Percentiles rank a stretch among this genome's conserved stretches.
Evolutionary conservation across 2,888 invertebrate species (phyloP).

Genomic region (Cyaniris semiargus): DNA sequence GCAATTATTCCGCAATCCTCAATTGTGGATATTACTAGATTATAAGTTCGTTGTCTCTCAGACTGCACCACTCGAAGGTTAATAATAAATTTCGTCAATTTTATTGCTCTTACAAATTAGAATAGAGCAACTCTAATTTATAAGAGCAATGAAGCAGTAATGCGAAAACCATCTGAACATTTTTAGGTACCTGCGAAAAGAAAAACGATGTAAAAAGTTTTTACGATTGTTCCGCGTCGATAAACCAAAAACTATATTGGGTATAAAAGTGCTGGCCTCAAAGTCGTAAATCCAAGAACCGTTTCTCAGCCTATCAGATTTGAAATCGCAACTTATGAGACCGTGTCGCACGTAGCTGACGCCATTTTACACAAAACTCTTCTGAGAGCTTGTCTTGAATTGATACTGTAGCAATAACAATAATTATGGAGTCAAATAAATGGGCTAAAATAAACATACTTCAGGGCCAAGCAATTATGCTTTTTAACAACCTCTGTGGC

Average conservation of each 20-base stretch:
- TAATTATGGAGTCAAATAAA: neutral
- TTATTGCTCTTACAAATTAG: too few relatives aligned
- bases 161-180: neutral
- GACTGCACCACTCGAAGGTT: too few relatives aligned
- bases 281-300: slow-evolving; percentile 20
- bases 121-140: too few relatives aligned
- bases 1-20: too few relatives aligned
- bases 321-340: slow-evolving; percentile 19
- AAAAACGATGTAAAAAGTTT: slow-evolving; percentile 28
- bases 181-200: neutral
- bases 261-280: slow-evolving; percentile 18
- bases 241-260: slow-evolving; percentile 1
- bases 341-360: neutral
- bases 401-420: neutral
- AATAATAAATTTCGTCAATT: too few relatives aligned
- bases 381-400: neutral
- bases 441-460: neutral
- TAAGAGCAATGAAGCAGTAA: neutral
- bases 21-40: too few relatives aligned
- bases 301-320: slow-evolving; percentile 25
- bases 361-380: neutral
- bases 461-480: neutral
- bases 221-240: neutral
- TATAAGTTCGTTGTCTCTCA: too few relatives aligned
- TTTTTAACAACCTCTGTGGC: too few relatives aligned